Conservation (phyloP, 2,888 invertebrate species). For the Ectobius pallidus region DNA sequence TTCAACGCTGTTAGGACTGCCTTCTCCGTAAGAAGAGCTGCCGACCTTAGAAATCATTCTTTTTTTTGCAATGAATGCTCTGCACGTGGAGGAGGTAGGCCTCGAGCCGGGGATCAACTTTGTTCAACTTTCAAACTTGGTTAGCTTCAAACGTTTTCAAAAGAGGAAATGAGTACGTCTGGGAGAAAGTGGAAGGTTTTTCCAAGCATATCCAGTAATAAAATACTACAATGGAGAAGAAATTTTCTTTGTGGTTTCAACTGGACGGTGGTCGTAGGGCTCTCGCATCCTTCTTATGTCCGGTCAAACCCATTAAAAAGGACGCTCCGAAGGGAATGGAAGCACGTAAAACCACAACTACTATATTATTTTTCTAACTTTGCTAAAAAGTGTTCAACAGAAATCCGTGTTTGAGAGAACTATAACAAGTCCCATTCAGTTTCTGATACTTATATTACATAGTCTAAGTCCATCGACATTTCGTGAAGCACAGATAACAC, state of each 20-base stretch:
- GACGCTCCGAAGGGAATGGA: not conserved
- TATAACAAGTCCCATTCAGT: too few species aligned
- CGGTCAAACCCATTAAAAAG: not conserved
- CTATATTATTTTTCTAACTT: too few species aligned
- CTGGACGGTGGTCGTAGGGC: not conserved
- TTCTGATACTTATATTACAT: too few species aligned
- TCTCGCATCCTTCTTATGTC: constrained; percentile 9
- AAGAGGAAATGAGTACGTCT: not conserved
- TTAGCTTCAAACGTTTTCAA: constrained; percentile 29
- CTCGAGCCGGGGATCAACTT: constrained; percentile 22
- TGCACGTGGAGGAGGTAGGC: constrained; percentile 12
- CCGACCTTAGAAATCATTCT: constrained; percentile 29
- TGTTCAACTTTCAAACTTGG: constrained; percentile 28
- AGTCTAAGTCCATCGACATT: too few species aligned
- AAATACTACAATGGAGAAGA: constrained; percentile 25
- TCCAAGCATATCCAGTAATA: constrained; percentile 21
- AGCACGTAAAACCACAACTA: not conserved
- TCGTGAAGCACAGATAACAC: too few species aligned
- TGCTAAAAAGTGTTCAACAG: too few species aligned
- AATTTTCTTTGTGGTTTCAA: constrained; percentile 30
- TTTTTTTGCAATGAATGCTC: constrained; percentile 36
- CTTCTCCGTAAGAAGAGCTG: not conserved
- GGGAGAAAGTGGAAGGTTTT: not conserved
- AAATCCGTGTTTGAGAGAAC: too few species aligned
- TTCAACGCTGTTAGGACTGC: constrained; percentile 13